Base-by-base conservation (phyloP, 2,113 vertebrate genomes). In the Cebidichthys violaceus region DNA sequence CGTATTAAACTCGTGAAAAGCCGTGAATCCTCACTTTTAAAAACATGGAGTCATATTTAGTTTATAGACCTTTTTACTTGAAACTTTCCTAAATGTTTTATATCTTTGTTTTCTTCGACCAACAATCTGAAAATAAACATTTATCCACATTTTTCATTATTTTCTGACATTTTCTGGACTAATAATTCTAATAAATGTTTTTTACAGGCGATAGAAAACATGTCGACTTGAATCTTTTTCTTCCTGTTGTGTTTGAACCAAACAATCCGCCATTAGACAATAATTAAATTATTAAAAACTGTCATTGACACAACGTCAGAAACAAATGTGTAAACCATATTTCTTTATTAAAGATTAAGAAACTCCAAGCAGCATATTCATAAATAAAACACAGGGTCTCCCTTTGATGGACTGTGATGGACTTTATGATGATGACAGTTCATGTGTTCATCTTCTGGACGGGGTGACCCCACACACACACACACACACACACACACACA, bases 291-390 rank as follows among this genome's bases (percentile, higher is more conserved):
- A 17, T 45, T 14, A 17, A 15, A 45, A 15, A 33, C 18, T 43
- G 17, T 74, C 24, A 70, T 10, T 64, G 73, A 79, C 64, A n/a
- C 31, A 55, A 70, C 64, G 70, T 52, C 37, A 86, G 54, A 77
- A 77, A 70, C 31, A 61, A 52, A 54, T 37, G 22, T 94, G 91
- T 92, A 92, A 94, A 93, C 91, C 90, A 93, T 93, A 89, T 94
- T 93, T 95, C 91, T 95, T 95, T 95, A 95, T 95, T 95, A 94
- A 95, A 95, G 93, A 89, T 95, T 94, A 95, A 94, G 92, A 94
- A 95, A 94, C 88, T 94, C 94, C 95, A 95, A 95, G 94, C 94
- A 94, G 93, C 93, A 93, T 93, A 94, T 93, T 94, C 90, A 94
- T 95, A 93, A 94, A 95, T 93, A 94, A 95, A 94, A 94, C 88